Conservation (phyloP, 2,797 vertebrate species). For the Pseudotriccus pelzelni region DNA sequence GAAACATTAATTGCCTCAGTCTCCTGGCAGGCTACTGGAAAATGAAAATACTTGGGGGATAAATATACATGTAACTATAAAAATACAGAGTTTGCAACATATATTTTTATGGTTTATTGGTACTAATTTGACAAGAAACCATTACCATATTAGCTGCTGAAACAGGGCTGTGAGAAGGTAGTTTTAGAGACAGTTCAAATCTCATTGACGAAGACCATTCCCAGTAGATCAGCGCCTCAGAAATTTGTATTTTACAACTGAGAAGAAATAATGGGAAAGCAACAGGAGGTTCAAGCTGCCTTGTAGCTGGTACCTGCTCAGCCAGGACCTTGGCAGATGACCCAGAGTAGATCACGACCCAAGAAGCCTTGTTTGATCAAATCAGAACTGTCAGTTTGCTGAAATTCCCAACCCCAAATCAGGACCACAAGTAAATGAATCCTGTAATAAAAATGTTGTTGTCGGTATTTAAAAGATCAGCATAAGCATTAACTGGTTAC, state of each 20-base stretch:
- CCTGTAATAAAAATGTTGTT: constrained; percentile 1
- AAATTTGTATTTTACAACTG: neutral
- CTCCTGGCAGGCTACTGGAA: neutral
- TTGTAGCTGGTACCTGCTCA: neutral
- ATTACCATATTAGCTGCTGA: neutral
- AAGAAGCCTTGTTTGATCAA: neutral
- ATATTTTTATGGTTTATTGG: neutral
- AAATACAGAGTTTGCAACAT: neutral
- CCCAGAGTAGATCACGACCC: neutral
- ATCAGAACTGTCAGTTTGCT: neutral
- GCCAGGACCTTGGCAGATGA: neutral
- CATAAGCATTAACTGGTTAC: neutral
- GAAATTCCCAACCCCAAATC: neutral
- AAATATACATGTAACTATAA: neutral
- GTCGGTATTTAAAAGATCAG: constrained; percentile 7
- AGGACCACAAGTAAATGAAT: constrained; percentile 21
- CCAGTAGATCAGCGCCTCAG: neutral
- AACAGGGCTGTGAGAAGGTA: neutral
- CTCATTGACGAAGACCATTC: neutral
- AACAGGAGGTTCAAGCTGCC: neutral
- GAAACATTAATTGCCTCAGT: neutral
- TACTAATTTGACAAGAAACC: neutral
- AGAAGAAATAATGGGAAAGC: neutral
- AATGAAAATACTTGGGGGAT: neutral
- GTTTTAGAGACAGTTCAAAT: neutral